Evolutionary conservation across 2,113 vertebrate species (phyloP).

Genomic region (Trogon surrucura): DNA sequence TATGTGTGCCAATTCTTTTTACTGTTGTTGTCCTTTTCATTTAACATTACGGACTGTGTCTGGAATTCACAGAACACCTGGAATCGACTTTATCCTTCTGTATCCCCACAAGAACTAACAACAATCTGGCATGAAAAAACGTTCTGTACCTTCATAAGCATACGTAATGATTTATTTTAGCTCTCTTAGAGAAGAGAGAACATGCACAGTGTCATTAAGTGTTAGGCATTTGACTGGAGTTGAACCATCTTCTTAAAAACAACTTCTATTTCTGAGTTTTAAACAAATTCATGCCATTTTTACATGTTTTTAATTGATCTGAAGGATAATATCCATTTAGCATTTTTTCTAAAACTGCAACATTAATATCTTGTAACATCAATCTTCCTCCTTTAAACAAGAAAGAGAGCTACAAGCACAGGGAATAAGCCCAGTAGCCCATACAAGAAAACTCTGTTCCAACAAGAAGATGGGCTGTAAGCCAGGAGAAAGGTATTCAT

Average conservation of each 20-base stretch:
- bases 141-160: neutral
- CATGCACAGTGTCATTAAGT: fast-evolving
- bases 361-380: neutral
- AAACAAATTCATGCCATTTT: neutral
- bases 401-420: neutral
- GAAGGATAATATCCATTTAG: neutral
- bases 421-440: neutral
- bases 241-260: neutral
- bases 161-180: neutral
- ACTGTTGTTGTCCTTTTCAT: neutral
- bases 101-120: neutral
- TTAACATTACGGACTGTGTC: neutral
- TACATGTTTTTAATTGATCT: neutral
- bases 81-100: neutral
- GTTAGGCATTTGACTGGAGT: neutral
- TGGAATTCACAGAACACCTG: neutral
- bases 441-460: neutral
- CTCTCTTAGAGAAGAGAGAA: neutral
- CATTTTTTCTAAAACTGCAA: neutral
- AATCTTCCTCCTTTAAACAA: neutral
- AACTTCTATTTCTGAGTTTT: neutral
- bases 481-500: neutral
- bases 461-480: neutral
- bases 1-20: neutral
- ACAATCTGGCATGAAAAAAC: neutral